Evolutionary conservation across 2,113 vertebrate genomes (phyloP).

Genomic region (pig (Sus scrofa)): T2T-Sscrofa CM000826.6:102802501-102803000

Average conservation of each 20-base stretch:
- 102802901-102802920: not conserved
- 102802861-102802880: not conserved
- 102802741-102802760: not conserved
- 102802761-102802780: constrained; percentile 6
- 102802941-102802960: not conserved
- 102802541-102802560: constrained; percentile 10
- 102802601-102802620: not conserved
- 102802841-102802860: not conserved
- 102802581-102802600: constrained; percentile 23
- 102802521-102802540: not conserved
- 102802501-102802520: not conserved
- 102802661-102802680: not conserved
- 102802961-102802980: not conserved
- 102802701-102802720: not conserved
- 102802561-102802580: not conserved
- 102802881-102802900: not conserved
- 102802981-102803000: not conserved
- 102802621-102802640: constrained; percentile 1
- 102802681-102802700: not conserved
- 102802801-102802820: not conserved
- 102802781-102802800: not conserved
- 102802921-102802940: not conserved
- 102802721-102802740: not conserved
- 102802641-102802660: not conserved
- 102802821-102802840: constrained; percentile 15